phyloP scores from a whole-genome alignment of 2,888 invertebrate genomes.

The Nectonema munidae region DNA sequence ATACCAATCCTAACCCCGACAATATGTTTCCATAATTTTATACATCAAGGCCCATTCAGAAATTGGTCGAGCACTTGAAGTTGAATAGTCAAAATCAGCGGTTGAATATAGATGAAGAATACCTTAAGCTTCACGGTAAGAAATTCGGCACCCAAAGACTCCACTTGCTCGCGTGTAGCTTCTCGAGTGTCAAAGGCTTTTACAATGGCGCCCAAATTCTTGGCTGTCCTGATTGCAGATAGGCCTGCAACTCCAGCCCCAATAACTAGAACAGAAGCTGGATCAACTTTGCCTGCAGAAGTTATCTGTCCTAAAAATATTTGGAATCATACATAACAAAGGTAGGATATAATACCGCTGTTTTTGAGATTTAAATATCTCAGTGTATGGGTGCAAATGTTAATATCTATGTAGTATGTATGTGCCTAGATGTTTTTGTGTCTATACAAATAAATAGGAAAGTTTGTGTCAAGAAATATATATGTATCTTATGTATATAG shows the following conservation, averaged over 20 bases:
- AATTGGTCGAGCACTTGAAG: too few species aligned
- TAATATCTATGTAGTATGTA: too few species aligned
- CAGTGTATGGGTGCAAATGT: too few species aligned
- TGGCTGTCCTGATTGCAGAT: constrained; percentile 47
- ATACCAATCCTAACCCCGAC: too few species aligned
- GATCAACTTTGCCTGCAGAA: constrained; percentile 54
- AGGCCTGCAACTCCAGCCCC: constrained; percentile 63
- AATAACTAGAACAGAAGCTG: constrained; percentile 50
- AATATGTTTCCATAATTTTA: too few species aligned
- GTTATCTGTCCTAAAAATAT: constrained; percentile 42
- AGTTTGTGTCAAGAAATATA: too few species aligned
- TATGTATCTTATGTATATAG: too few species aligned
- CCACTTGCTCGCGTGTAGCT: constrained; percentile 47
- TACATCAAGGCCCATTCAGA: too few species aligned
- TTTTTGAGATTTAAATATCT: too few species aligned
- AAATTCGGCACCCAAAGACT: constrained; percentile 56
- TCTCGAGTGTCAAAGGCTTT: constrained; percentile 52
- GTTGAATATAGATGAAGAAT: constrained; percentile 16
- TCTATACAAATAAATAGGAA: too few species aligned
- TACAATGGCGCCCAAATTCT: constrained; percentile 57
- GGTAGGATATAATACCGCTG: neutral
- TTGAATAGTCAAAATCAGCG: too few species aligned
- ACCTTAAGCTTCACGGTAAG: constrained; percentile 42
- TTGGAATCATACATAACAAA: neutral
- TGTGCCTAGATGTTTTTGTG: too few species aligned